Percentiles rank a stretch among this genome's conserved stretches.
Conservation (phyloP, 2,113 vertebrate species). For the Catharus fuscescens region DNA sequence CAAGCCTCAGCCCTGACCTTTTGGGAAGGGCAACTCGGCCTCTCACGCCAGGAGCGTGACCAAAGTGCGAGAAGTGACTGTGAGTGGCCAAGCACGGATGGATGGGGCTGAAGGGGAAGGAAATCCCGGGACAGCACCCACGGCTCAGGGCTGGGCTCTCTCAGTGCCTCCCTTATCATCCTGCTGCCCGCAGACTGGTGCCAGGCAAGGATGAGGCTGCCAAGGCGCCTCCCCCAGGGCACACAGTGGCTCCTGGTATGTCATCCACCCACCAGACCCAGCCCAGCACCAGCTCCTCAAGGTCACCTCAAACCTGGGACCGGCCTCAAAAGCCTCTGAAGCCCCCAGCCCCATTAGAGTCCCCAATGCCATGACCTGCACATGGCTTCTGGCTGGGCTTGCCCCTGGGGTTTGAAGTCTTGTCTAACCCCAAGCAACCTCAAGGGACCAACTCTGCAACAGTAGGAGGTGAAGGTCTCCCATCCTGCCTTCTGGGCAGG, state of each 20-base stretch:
- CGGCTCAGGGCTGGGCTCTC: neutral
- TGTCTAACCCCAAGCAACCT: neutral
- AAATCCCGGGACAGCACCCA: neutral
- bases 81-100: neutral
- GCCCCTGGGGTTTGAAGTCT: neutral
- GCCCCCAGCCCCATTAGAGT: neutral
- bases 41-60: neutral
- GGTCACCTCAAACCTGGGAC: neutral
- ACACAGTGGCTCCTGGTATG: neutral
- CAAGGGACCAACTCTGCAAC: neutral
- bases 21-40: neutral
- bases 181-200: neutral
- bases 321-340: neutral
- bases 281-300: neutral
- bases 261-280: neutral
- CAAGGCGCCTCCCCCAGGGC: neutral
- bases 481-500: neutral
- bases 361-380: fast-evolving
- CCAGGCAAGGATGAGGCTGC: neutral
- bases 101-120: neutral
- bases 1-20: constrained; percentile 12
- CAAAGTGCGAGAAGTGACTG: fast-evolving
- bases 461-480: neutral
- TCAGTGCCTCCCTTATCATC: neutral
- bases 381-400: fast-evolving